Conservation (phyloP, 2,113 vertebrate species). For the Nothobranchius kuhntae region DNA sequence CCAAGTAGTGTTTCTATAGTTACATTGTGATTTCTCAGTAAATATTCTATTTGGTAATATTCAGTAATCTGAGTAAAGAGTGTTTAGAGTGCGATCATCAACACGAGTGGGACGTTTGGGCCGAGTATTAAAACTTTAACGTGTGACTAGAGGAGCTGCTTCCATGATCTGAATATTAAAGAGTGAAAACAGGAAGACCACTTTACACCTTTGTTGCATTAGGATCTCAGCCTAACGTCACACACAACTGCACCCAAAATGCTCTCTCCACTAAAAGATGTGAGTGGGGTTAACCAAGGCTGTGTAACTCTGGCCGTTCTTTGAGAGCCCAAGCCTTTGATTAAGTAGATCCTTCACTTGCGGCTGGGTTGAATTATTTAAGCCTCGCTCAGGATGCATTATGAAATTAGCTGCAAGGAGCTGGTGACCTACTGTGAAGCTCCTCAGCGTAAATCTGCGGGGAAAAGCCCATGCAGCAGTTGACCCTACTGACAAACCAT, state of each 20-base stretch:
- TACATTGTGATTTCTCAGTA: too few relatives aligned
- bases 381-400: slow-evolving; percentile 67
- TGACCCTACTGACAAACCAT: slow-evolving; percentile 54
- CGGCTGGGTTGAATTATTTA: slow-evolving; percentile 65
- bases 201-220: slow-evolving; percentile 13
- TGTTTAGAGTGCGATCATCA: too few relatives aligned
- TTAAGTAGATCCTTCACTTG: slow-evolving; percentile 63
- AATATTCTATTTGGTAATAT: too few relatives aligned
- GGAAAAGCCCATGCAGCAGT: slow-evolving; percentile 54
- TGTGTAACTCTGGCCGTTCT: slow-evolving; percentile 29
- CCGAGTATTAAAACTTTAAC: too few relatives aligned
- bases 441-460: slow-evolving; percentile 62
- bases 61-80: too few relatives aligned
- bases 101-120: too few relatives aligned
- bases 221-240: background rate
- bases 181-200: background rate
- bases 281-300: slow-evolving; percentile 22
- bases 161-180: slow-evolving; percentile 7
- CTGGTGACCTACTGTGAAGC: slow-evolving; percentile 58
- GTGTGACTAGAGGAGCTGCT: slow-evolving; percentile 3
- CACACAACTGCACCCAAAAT: slow-evolving; percentile 1
- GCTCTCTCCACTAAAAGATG: slow-evolving; percentile 3
- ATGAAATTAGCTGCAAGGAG: slow-evolving; percentile 72
- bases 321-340: slow-evolving; percentile 55
- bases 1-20: too few relatives aligned